A percentile compares a stretch with the other conserved stretches of the same genome.
These are phyloP conservation scores for Phyllotreta striolata DNA, from an alignment of 2,888 invertebrate species.

Conservation along the genomic window DNA sequence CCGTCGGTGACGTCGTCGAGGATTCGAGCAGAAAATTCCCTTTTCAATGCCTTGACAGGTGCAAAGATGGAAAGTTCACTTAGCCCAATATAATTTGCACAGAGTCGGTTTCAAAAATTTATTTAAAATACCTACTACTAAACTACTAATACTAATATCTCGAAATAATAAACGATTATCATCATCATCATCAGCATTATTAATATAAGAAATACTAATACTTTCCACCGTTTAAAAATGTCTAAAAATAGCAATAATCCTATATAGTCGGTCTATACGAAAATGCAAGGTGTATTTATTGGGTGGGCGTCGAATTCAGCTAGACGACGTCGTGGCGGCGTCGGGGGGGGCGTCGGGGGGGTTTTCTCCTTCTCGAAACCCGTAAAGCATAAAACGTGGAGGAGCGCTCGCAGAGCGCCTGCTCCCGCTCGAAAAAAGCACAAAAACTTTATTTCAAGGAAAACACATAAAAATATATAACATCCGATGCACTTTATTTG, in stretches of 20 bases:
- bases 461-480: constrained; percentile 62
- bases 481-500: constrained; percentile 60
- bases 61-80: constrained; percentile 18
- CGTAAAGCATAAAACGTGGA: constrained; percentile 37
- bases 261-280: constrained; percentile 36
- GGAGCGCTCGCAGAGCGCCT: constrained; percentile 33
- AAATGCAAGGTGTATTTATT: constrained; percentile 55
- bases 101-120: too few relatives aligned
- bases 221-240: too few relatives aligned
- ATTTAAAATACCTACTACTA: too few relatives aligned
- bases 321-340: constrained; percentile 42
- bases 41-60: constrained; percentile 18
- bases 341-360: constrained; percentile 25
- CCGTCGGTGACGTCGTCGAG: constrained; percentile 20
- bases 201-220: too few relatives aligned
- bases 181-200: too few relatives aligned
- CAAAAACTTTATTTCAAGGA: constrained; percentile 59
- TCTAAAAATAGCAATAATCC: constrained; percentile 24
- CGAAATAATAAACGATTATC: too few relatives aligned
- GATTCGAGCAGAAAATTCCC: constrained; percentile 20
- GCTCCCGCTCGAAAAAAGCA: constrained; percentile 51
- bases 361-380: constrained; percentile 25
- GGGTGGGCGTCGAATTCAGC: constrained; percentile 50
- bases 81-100: too few relatives aligned
- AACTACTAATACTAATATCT: too few relatives aligned